phyloP scores from a whole-genome alignment of 2,888 invertebrate species.

The Cordylochernes scorpioides region DNA sequence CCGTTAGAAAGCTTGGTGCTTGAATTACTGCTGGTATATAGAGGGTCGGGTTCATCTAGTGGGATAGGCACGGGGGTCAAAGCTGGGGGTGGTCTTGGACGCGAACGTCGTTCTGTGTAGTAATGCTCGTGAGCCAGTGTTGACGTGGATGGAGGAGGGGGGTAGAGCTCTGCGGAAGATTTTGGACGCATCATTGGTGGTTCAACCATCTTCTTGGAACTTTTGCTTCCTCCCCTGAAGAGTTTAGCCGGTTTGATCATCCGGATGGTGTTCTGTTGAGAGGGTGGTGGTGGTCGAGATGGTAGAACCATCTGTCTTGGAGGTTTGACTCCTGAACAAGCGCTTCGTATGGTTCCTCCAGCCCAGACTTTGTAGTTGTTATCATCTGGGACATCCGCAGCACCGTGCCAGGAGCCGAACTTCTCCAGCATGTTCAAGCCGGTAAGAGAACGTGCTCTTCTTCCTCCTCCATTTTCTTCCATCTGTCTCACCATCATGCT shows the following conservation, averaged over 20 bases:
- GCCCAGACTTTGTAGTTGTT: constrained; percentile 86
- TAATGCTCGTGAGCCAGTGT: constrained; percentile 15
- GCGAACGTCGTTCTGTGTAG: constrained; percentile 14
- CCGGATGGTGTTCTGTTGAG: constrained; percentile 24
- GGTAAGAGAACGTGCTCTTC: constrained; percentile 11
- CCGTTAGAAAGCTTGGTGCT: constrained; percentile 16
- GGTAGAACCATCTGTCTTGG: constrained; percentile 50
- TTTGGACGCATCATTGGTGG: constrained; percentile 5
- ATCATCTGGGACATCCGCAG: constrained; percentile 24
- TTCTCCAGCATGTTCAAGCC: constrained; percentile 14
- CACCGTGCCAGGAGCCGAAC: constrained; percentile 11
- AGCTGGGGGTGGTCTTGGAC: constrained; percentile 21
- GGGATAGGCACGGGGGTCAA: constrained; percentile 35
- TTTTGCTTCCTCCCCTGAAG: constrained; percentile 7
- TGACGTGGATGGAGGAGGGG: constrained; percentile 9
- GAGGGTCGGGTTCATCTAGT: constrained; percentile 31
- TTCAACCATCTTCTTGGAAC: constrained; percentile 5
- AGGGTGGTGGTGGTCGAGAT: constrained; percentile 34
- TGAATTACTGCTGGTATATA: constrained; percentile 22
- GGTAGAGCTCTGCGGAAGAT: constrained; percentile 8
- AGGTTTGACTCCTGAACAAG: constrained; percentile 15
- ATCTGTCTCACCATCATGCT: constrained; percentile 67
- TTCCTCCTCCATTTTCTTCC: constrained; percentile 18
- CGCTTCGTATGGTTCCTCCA: constrained; percentile 28
- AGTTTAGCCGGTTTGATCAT: constrained; percentile 4